A percentile compares a stretch with the other conserved stretches of the same genome.
Conservation (phyloP, 2,888 invertebrate genomes). For the Macrosiphum euphorbiae region DNA sequence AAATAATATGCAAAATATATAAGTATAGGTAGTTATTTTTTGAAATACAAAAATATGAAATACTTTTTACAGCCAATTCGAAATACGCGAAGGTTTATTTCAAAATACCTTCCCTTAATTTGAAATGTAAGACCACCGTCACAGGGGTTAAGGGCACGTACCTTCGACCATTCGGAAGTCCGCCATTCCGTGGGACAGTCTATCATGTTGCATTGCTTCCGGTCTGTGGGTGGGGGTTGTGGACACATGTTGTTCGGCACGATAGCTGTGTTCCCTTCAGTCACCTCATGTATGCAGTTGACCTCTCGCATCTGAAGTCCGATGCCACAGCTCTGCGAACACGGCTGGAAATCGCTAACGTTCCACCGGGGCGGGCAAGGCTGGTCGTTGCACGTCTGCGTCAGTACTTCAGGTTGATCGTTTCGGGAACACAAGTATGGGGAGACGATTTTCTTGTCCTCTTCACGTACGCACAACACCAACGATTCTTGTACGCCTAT, state of each 20-base stretch:
- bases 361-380: slow-evolving; percentile 92
- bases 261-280: slow-evolving; percentile 88
- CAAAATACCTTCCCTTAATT: background rate
- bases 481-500: slow-evolving; percentile 82
- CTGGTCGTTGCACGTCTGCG: slow-evolving; percentile 92
- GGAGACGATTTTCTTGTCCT: slow-evolving; percentile 87
- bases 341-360: slow-evolving; percentile 76
- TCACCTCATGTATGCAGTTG: slow-evolving; percentile 88
- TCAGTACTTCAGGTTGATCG: slow-evolving; percentile 89
- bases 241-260: slow-evolving; percentile 96
- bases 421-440: slow-evolving; percentile 89
- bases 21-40: background rate
- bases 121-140: background rate
- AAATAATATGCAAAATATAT: background rate
- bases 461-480: slow-evolving; percentile 89
- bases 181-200: slow-evolving; percentile 95
- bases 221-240: slow-evolving; percentile 88
- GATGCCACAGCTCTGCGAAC: slow-evolving; percentile 91
- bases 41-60: background rate
- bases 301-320: slow-evolving; percentile 93
- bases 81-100: background rate
- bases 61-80: background rate
- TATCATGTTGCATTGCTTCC: slow-evolving; percentile 91
- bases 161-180: slow-evolving; percentile 83
- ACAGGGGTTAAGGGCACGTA: background rate